Evolutionary conservation across 2,888 invertebrate genomes (phyloP), one percentile per base, ranked within the genome.

Genomic region (Orthosia cruda): DNA sequence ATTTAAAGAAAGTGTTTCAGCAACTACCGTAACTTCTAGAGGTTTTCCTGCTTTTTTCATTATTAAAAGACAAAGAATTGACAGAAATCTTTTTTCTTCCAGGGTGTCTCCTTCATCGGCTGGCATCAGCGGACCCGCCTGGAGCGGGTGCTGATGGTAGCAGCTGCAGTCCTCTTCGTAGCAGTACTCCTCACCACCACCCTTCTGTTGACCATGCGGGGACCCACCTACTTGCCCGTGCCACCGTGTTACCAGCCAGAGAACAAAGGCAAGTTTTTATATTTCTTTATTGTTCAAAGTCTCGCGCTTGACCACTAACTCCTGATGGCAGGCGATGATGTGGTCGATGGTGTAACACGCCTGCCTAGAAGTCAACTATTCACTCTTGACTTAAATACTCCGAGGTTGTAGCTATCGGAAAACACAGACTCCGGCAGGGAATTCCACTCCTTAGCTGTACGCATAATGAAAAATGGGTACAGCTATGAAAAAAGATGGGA

Each of bases 51-150:
- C 26, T 32, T 32, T 32, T 32, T 32, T 32, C 20, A 3, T 54
- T 23, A 20, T 40, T 9, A 26, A 23, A n/a, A 23, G 0, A 59
- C 4, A 15, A 50, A 0, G 0, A 11, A 55, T 23, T 62, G 0
- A 69, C 0, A 13, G 4, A 18, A 45, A 26, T 2, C 7, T 26
- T 47, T 40, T 49, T 3, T 86, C 57, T 94, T 94, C 59, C 96
- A 98, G 98, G 98, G 98, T 13, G 97, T 98, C 26, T 98, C 98
- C 73, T 97, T 98, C 87, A 93, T 95, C 85, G 94, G 95, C 91
- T 98, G 98, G 98, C 97, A 98, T 84, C 97, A 98, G 66, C 97
- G 98, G 32, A 98, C 97, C 63, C 97, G 97, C 77, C 91, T 98
- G 84, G 98, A 98, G 93, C 97, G 98, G 93, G 97, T 97, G 71